Percentiles rank a stretch among this genome's conserved stretches.
Conservation (phyloP, 2,113 vertebrate genomes). For the Cygnus buccinator region DNA sequence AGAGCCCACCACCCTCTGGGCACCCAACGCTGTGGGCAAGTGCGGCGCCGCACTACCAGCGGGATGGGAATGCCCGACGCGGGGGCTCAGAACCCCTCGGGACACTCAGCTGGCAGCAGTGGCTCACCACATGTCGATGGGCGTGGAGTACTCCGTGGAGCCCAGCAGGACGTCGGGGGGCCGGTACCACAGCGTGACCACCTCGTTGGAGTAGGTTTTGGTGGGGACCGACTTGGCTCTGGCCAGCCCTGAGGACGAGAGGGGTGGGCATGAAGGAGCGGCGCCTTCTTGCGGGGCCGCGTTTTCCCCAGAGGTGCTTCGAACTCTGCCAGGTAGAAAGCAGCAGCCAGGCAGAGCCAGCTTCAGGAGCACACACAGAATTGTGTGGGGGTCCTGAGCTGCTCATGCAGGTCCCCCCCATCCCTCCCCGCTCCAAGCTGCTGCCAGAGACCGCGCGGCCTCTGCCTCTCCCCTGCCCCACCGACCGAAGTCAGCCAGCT, state of each 20-base stretch:
- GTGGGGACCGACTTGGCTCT: constrained; percentile 96
- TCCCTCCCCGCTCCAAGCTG: neutral
- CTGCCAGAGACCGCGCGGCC: too few relatives aligned
- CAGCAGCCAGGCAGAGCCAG: neutral
- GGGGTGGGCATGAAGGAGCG: neutral
- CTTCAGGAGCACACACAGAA: neutral
- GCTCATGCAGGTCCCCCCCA: neutral
- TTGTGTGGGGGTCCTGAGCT: neutral
- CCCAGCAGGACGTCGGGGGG: constrained; percentile 95
- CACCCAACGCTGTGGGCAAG: rapidly evolving
- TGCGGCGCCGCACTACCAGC: neutral
- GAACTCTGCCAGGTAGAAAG: neutral
- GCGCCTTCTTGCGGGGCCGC: rapidly evolving
- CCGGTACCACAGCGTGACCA: constrained; percentile 96
- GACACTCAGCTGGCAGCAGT: rapidly evolving
- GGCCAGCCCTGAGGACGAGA: constrained; percentile 82
- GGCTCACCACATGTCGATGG: constrained; percentile 96
- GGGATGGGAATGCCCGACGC: rapidly evolving
- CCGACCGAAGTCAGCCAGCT: constrained; percentile 94
- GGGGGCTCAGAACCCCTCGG: rapidly evolving
- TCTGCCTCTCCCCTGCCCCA: neutral
- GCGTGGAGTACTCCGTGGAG: constrained; percentile 94
- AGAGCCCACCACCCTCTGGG: neutral
- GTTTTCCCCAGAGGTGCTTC: neutral
- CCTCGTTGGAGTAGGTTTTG: constrained; percentile 97